Evolutionary conservation across 1,140 invertebrate genomes (phyloP).

Genomic region (Drosophila lacertosa): DNA sequence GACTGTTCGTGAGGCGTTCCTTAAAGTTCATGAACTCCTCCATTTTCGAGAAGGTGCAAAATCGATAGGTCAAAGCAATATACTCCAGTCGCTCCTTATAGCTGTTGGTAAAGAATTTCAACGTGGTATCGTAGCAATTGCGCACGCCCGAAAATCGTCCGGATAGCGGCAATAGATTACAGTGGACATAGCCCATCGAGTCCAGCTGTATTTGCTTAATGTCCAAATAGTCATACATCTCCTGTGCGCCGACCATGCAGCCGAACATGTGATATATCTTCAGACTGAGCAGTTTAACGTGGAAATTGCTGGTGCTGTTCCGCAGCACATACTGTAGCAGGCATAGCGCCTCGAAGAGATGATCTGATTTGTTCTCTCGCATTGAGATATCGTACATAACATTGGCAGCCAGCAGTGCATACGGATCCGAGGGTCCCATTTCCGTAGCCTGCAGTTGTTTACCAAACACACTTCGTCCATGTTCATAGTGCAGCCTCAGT

Average conservation of each 20-base stretch:
- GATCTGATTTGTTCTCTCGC: constrained; percentile 86
- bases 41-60: constrained; percentile 96
- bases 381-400: constrained; percentile 89
- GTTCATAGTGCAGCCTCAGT: constrained; percentile 85
- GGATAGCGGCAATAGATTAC: constrained; percentile 88
- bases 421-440: constrained; percentile 89
- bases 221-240: constrained; percentile 90
- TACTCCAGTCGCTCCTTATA: constrained; percentile 96
- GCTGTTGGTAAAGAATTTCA: constrained; percentile 94
- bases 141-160: constrained; percentile 88
- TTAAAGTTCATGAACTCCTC: constrained; percentile 95
- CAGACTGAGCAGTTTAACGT: constrained; percentile 90
- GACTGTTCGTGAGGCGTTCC: constrained; percentile 91
- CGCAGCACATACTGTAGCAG: constrained; percentile 89
- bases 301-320: constrained; percentile 91
- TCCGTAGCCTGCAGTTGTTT: constrained; percentile 86
- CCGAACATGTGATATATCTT: constrained; percentile 90
- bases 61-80: constrained; percentile 96
- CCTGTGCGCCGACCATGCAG: constrained; percentile 88
- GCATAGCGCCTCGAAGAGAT: constrained; percentile 87
- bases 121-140: constrained; percentile 88
- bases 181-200: constrained; percentile 93
- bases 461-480: constrained; percentile 84
- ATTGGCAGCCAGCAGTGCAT: constrained; percentile 91
- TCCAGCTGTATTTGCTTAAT: constrained; percentile 98